phyloP scores from a whole-genome alignment of 2,888 invertebrate species.

The Lampropteryx suffumata region DNA sequence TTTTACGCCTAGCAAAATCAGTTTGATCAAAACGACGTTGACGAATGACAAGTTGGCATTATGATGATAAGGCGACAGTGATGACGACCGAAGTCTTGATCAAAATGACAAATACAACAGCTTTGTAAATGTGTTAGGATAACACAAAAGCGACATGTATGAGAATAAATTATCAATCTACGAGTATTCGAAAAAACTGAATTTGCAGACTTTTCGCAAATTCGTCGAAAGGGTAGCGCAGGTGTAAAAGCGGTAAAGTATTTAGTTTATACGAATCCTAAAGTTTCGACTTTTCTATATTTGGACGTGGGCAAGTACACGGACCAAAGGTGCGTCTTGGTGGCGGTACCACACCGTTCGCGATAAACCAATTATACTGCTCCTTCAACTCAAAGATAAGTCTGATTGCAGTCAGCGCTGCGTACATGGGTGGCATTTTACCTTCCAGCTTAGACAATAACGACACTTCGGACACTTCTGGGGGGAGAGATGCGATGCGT shows the following conservation, averaged over 20 bases:
- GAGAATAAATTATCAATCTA: too few relatives aligned
- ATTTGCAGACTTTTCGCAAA: too few relatives aligned
- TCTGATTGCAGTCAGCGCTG: background rate
- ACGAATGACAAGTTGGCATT: too few relatives aligned
- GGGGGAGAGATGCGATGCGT: constrained; percentile 95
- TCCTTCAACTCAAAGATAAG: background rate
- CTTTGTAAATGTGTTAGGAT: too few relatives aligned
- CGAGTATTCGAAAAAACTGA: too few relatives aligned
- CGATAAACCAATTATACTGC: background rate
- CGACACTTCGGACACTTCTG: constrained; percentile 96
- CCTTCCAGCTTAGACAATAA: constrained; percentile 93
- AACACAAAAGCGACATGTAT: too few relatives aligned
- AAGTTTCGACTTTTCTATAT: background rate
- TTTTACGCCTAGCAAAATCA: too few relatives aligned
- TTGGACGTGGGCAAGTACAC: constrained; percentile 1
- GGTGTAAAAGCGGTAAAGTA: background rate
- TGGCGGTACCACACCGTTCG: background rate
- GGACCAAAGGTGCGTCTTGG: background rate
- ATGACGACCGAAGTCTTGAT: too few relatives aligned
- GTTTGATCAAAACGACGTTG: too few relatives aligned
- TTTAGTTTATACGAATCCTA: background rate
- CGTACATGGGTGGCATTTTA: constrained; percentile 51
- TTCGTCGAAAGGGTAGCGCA: background rate
- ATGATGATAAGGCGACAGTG: too few relatives aligned
- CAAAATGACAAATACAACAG: too few relatives aligned